phyloP scores from a whole-genome alignment of 2,797 vertebrate species.

The Hydrocynus forskahlii region DNA sequence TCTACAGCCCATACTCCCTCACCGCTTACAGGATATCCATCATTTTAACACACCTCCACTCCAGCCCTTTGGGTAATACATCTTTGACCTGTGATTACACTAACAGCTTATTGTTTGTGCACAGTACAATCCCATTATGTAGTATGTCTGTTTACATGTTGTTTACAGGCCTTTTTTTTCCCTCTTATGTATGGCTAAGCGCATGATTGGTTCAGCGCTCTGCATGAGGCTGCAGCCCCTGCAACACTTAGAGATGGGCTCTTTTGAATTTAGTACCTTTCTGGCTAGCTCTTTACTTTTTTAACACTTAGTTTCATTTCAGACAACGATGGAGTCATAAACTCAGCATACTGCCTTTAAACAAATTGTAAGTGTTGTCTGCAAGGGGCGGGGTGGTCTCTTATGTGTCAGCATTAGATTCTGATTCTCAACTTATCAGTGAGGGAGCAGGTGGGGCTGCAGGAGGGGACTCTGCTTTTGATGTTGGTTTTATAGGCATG shows the following conservation, averaged over 20 bases:
- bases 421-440: constrained; percentile 68
- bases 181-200: neutral
- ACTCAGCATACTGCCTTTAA: neutral
- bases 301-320: neutral
- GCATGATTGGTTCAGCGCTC: constrained; percentile 9
- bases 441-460: constrained; percentile 48
- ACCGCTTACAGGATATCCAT: constrained; percentile 70
- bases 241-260: too few relatives aligned
- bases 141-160: constrained; percentile 75
- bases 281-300: too few relatives aligned
- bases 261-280: neutral
- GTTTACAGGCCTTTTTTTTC: constrained; percentile 69
- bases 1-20: constrained; percentile 59
- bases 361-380: neutral
- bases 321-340: neutral
- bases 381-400: constrained; percentile 20
- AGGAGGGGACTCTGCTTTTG: constrained; percentile 10
- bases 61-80: constrained; percentile 74
- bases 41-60: constrained; percentile 76
- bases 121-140: constrained; percentile 81
- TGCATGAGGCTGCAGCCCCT: neutral
- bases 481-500: constrained; percentile 29
- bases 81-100: constrained; percentile 79
- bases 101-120: constrained; percentile 81
- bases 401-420: constrained; percentile 49